Evolutionary conservation across 2,113 vertebrate genomes (phyloP).

Genomic region (Amia ocellicauda): DNA sequence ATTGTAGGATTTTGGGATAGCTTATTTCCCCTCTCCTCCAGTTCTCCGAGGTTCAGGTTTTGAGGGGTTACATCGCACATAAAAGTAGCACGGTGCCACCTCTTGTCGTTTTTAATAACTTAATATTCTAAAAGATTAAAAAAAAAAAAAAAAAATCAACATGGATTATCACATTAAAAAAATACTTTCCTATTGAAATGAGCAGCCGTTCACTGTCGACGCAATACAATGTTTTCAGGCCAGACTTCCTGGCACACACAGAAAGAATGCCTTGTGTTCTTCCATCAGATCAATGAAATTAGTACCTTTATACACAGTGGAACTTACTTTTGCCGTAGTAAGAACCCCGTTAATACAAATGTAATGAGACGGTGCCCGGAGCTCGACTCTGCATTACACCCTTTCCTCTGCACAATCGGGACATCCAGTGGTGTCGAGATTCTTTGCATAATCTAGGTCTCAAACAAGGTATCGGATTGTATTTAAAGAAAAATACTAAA

Average conservation of each 20-base stretch:
- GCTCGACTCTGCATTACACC: too few relatives aligned
- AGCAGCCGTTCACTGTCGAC: constrained; percentile 61
- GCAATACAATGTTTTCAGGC: constrained; percentile 44
- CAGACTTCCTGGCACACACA: constrained; percentile 15
- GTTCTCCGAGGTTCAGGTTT: neutral
- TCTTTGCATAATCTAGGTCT: too few relatives aligned
- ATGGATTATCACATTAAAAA: constrained; percentile 60
- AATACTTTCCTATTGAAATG: constrained; percentile 52
- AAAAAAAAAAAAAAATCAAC: constrained; percentile 29
- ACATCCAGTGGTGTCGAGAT: too few relatives aligned
- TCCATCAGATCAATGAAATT: constrained; percentile 25
- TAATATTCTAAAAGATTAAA: constrained; percentile 15
- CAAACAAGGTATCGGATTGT: too few relatives aligned
- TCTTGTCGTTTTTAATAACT: constrained; percentile 17
- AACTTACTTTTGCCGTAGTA: constrained; percentile 4
- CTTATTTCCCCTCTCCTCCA: too few relatives aligned
- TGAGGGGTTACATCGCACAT: neutral
- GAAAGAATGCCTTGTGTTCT: neutral
- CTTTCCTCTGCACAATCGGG: too few relatives aligned
- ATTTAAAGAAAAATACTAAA: too few relatives aligned
- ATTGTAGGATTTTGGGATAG: neutral
- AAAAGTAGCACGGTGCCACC: constrained; percentile 3
- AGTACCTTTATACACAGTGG: constrained; percentile 21
- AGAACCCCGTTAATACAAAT: neutral
- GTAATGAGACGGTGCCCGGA: too few relatives aligned